A percentile compares a stretch with the other conserved stretches of the same genome.
These are phyloP conservation scores for Dysidea cf. avara DNA, from an alignment of 37 sponge, comb jelly and placozoan genomes.

Conservation along the genomic window DNA sequence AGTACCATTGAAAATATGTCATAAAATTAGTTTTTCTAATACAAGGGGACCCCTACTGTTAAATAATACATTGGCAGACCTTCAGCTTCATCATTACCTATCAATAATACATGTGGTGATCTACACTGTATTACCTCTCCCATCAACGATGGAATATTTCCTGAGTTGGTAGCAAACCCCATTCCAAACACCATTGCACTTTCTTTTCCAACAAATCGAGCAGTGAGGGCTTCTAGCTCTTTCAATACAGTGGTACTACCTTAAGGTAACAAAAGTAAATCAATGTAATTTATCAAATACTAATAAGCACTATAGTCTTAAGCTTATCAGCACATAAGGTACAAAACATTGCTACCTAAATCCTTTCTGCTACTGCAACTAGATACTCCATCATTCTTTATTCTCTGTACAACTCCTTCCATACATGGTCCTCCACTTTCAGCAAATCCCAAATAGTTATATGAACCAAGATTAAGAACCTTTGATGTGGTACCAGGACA, in stretches of 20 bases:
- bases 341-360: too few relatives aligned
- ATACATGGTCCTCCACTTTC: slow-evolving; percentile 84
- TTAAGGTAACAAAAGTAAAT: too few relatives aligned
- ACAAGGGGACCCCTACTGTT: too few relatives aligned
- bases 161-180: slow-evolving; percentile 98
- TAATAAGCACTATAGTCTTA: too few relatives aligned
- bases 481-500: slow-evolving; percentile 52
- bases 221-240: slow-evolving; percentile 77
- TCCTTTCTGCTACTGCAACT: slow-evolving; percentile 68
- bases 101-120: too few relatives aligned
- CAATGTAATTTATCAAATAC: too few relatives aligned
- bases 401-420: slow-evolving; percentile 64
- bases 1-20: too few relatives aligned
- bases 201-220: slow-evolving; percentile 89
- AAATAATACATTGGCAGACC: too few relatives aligned
- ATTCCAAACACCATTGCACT: slow-evolving; percentile 93
- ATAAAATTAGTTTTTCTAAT: too few relatives aligned
- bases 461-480: slow-evolving; percentile 93
- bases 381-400: slow-evolving; percentile 70
- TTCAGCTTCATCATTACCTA: too few relatives aligned
- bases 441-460: slow-evolving; percentile 99
- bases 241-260: slow-evolving; percentile 68
- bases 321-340: too few relatives aligned
- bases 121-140: slow-evolving; percentile 92
- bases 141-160: slow-evolving; percentile 87